Evolutionary conservation across 30 jellyfish, hydroid and myxozoan species (phyloP).

Genomic region (Aurelia aurita): DNA sequence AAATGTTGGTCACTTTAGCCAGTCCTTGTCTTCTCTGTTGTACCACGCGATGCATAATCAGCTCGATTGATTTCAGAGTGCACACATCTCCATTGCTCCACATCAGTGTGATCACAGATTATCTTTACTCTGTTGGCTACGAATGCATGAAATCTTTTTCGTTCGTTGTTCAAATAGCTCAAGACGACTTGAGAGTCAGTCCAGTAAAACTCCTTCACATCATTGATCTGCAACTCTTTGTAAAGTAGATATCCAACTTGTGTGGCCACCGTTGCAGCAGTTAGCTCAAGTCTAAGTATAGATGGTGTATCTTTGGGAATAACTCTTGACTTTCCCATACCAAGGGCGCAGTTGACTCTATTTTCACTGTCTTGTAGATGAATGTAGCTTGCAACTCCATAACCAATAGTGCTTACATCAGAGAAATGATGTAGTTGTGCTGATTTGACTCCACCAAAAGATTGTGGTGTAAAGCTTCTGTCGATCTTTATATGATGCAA

Average conservation of each 20-base stretch:
- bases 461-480: too few species aligned
- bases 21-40: too few species aligned
- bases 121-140: slow-evolving; percentile 38
- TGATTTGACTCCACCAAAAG: slow-evolving; percentile 15
- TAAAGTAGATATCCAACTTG: too few species aligned
- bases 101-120: slow-evolving; percentile 26
- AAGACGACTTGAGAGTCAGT: slow-evolving; percentile 41
- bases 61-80: not conserved
- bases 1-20: too few species aligned
- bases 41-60: too few species aligned
- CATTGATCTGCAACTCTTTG: slow-evolving; percentile 7
- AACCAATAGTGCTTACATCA: slow-evolving; percentile 38
- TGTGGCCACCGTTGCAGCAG: too few species aligned
- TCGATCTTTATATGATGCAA: slow-evolving; percentile 8
- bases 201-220: slow-evolving; percentile 21
- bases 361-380: slow-evolving; percentile 15
- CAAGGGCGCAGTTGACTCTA: too few species aligned
- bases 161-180: slow-evolving; percentile 26
- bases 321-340: too few species aligned
- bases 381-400: slow-evolving; percentile 48
- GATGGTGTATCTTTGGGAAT: too few species aligned
- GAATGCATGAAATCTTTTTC: slow-evolving; percentile 23
- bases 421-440: too few species aligned
- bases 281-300: too few species aligned
- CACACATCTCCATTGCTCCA: slow-evolving; percentile 23